Base-by-base conservation (phyloP, 2,888 invertebrate species). In the Amphipyra berbera region DNA sequence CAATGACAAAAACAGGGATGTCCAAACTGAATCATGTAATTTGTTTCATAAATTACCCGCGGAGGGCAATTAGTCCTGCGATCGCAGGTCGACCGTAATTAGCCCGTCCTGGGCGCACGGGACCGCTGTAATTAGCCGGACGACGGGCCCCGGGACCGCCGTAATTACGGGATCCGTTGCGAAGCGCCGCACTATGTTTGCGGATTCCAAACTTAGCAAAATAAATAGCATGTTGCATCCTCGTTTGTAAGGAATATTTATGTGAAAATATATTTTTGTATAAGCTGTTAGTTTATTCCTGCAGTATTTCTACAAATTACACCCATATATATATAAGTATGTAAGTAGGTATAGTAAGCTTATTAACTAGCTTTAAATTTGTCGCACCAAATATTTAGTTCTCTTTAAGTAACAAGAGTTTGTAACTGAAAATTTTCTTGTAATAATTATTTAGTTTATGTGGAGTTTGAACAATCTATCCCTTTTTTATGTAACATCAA, bases 41-140 rank as follows among this genome's bases (percentile, higher is more conserved):
- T 72, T 65, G 74, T 74, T 70, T 73, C 65, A 75, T 79, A 76
- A 80, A 85, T 82, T 85, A 81, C 77, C 63, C 79, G 79, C 77
- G 79, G 81, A 81, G 73, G 70, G 78, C 66, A 79, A 79, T 79
- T 79, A 75, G 69, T 70, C 71, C 75, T 69, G 73, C 82, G 82
- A 79, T 73, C 74, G 73, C 81, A 78, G 80, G 76, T 72, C 73
- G 67, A 71, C 63, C 73, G 72, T 76, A 79, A 77, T 79, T 79
- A 78, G 69, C 55, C 68, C 56, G 64, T 68, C 62, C 75, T 70
- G 74, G 76, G 78, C 66, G 75, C 73, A 65, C 78, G 76, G 76
- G 75, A 69, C 75, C 71, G 70, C 80, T 68, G 75, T 75, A 82
- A 84, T 84, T 84, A 84, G 77, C 76, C 69, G 77, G 73, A 76